These are phyloP conservation scores for Dipodomys merriami DNA, from an alignment of 2,113 vertebrate genomes.

Conservation along the genomic window DNA sequence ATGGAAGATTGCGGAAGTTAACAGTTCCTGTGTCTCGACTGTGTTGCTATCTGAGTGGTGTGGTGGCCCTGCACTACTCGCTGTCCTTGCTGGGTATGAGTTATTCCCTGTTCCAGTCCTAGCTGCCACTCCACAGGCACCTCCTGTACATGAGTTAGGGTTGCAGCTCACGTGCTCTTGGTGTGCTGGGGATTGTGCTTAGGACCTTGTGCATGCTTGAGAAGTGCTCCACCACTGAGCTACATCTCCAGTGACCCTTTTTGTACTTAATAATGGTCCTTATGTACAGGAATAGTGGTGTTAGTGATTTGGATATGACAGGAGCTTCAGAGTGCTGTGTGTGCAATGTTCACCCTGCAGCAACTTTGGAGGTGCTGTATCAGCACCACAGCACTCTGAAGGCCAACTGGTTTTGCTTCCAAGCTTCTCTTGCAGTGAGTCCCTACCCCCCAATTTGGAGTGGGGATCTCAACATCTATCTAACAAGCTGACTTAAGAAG, in stretches of 20 bases:
- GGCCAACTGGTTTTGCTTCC: background rate
- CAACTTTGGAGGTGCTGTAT: background rate
- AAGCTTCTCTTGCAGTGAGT: background rate
- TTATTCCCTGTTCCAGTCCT: background rate
- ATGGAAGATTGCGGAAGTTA: background rate
- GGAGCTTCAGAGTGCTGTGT: background rate
- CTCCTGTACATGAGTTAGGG: too few relatives aligned
- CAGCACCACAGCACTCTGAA: background rate
- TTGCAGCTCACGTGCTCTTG: too few relatives aligned
- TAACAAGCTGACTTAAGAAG: background rate
- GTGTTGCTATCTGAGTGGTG: background rate
- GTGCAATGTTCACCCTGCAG: background rate
- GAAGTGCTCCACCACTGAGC: too few relatives aligned
- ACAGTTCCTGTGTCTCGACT: background rate
- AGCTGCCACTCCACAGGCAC: background rate
- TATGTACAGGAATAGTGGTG: background rate
- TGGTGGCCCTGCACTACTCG: too few relatives aligned
- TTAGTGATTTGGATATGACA: background rate
- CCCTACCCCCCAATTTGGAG: background rate
- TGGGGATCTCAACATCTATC: background rate
- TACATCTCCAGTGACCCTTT: too few relatives aligned
- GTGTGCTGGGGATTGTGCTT: too few relatives aligned
- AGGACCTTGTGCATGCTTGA: too few relatives aligned
- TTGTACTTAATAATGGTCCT: background rate
- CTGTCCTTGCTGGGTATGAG: background rate